Evolutionary conservation across 1,140 invertebrate genomes (phyloP).

Genomic region (Drosophila mauritiana): DNA sequence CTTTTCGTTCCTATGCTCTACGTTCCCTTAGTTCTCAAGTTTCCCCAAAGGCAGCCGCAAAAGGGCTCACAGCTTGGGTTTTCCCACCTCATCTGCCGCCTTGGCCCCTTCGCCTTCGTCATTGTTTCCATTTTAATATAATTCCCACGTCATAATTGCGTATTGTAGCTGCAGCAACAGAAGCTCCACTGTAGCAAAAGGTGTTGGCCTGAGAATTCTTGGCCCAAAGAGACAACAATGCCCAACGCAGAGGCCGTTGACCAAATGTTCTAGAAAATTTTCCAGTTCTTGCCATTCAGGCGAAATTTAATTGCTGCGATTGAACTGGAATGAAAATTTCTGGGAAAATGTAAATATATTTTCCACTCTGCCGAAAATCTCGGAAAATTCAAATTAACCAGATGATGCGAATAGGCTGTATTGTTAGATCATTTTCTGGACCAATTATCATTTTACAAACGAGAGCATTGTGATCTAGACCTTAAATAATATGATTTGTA

Average conservation of each 20-base stretch:
- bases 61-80: slow-evolving; percentile 54
- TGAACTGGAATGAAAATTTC: neutral
- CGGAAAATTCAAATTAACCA: neutral
- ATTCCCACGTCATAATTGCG: slow-evolving; percentile 82
- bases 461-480: too few species aligned
- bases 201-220: slow-evolving; percentile 37
- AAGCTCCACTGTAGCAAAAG: slow-evolving; percentile 23
- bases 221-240: slow-evolving; percentile 30
- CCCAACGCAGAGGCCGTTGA: slow-evolving; percentile 26
- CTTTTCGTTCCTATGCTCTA: neutral
- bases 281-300: slow-evolving; percentile 2
- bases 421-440: neutral
- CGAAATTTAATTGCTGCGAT: slow-evolving; percentile 7
- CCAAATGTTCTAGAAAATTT: slow-evolving; percentile 38
- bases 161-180: slow-evolving; percentile 63
- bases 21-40: slow-evolving; percentile 52
- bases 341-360: neutral
- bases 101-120: slow-evolving; percentile 20
- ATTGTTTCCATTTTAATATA: slow-evolving; percentile 82
- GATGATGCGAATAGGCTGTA: neutral
- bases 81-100: neutral
- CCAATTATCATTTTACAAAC: neutral
- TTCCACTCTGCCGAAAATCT: neutral
- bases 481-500: too few species aligned
- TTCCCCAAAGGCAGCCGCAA: slow-evolving; percentile 52